Conservation (phyloP, 2,797 vertebrate genomes). For the Anguilla anguilla region DNA sequence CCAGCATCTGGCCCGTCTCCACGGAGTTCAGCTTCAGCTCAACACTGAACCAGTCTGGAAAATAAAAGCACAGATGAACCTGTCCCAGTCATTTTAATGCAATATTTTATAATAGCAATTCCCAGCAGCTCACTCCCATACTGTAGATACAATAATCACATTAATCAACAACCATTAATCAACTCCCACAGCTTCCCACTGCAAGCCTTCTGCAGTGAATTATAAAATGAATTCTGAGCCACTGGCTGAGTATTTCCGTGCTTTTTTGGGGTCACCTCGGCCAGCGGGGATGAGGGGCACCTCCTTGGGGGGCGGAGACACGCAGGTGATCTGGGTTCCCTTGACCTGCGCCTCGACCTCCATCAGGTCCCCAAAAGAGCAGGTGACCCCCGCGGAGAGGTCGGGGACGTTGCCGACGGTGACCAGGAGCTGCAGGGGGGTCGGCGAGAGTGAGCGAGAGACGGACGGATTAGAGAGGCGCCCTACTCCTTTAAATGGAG, state of each 20-base stretch:
- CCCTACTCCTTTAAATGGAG: no score
- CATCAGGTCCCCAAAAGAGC: constrained; percentile 86
- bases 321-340: constrained; percentile 84
- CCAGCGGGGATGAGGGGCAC: constrained; percentile 86
- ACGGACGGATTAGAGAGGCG: background rate
- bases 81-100: background rate
- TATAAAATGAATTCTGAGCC: no score
- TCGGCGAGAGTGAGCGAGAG: background rate
- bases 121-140: background rate
- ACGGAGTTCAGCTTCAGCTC: constrained; percentile 87
- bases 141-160: background rate
- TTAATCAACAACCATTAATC: background rate
- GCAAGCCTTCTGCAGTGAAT: background rate
- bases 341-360: constrained; percentile 87
- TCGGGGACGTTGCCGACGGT: constrained; percentile 88
- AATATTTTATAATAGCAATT: background rate
- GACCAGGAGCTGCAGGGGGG: constrained; percentile 80
- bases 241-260: background rate
- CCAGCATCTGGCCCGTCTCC: constrained; percentile 89
- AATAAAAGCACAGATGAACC: background rate
- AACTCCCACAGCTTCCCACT: background rate
- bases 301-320: constrained; percentile 84
- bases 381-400: constrained; percentile 83
- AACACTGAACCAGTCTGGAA: constrained; percentile 88
- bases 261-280: constrained; percentile 75